A percentile compares a stretch with the other conserved stretches of the same genome.
phyloP scores from a whole-genome alignment of 2,888 invertebrate species.

The Cantharis rufa region DNA sequence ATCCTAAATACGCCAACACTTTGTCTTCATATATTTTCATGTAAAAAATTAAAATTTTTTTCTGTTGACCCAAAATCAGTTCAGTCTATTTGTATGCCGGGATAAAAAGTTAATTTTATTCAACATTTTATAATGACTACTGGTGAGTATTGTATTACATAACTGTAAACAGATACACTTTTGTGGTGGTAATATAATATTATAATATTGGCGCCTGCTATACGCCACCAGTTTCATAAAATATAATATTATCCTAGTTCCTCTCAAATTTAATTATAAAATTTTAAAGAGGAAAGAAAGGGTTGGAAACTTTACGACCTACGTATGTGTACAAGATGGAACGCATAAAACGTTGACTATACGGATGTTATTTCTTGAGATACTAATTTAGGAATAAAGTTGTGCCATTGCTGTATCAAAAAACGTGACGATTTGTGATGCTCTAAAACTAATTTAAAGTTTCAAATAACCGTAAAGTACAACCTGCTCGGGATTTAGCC shows the following conservation, averaged over 20 bases:
- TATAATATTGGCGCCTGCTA: conserved; percentile 15
- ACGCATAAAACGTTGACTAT: conserved; percentile 11
- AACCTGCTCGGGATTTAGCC: not conserved
- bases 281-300: conserved; percentile 4
- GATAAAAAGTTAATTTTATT: not conserved
- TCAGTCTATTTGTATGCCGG: not conserved
- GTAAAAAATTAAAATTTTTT: not conserved
- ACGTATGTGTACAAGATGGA: conserved; percentile 22
- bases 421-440: not conserved
- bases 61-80: not conserved
- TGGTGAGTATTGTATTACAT: conserved; percentile 15
- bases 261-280: conserved; percentile 1
- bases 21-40: not conserved
- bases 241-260: conserved; percentile 1
- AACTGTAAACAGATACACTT: conserved; percentile 20
- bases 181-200: conserved; percentile 22
- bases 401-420: not conserved
- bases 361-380: conserved; percentile 2
- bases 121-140: not conserved
- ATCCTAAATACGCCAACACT: not conserved
- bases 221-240: conserved; percentile 8
- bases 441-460: not conserved
- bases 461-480: not conserved
- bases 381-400: not conserved
- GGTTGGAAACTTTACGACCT: conserved; percentile 8